Evolutionary conservation across 2,113 vertebrate genomes (phyloP), one percentile per base, ranked within the genome.

Genomic region (Lagopus leucura): DNA sequence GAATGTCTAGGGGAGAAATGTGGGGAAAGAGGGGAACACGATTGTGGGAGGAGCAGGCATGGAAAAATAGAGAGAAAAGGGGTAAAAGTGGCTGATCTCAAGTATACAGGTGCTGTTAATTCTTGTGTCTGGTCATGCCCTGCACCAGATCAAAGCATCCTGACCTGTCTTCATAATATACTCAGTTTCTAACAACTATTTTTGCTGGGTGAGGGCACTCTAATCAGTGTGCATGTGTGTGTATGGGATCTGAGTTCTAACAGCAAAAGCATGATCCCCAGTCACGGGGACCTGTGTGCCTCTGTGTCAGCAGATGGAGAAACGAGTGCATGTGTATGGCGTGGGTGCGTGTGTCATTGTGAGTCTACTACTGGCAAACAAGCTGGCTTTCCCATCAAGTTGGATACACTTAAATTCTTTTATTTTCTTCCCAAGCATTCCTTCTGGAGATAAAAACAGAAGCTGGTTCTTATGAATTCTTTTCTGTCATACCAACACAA

Each of bases 111-210:
- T 4, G 4, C 13, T 58, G 17, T 48, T 32, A 65, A 9, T 42
- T 36, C 0, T 0, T 36, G 7, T 27, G 3, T 52, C 36, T 90
- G 47, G 4, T 30, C 82, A 55, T 5, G 8, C 3, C 30, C 7
- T 57, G 11, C 17, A 11, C 4, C 54, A 4, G 1, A 69, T 12
- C 18, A 83, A 6, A 2, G 5, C 7, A 52, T 2, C 36, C 65
- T 71, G 17, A 84, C 14, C 13, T 40, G 5, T 55, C 70, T 91
- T 67, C 38, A 82, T 11, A 42, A 67, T 54, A 28, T 71, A 60
- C 3, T 81, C n/a, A 8, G 32, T 4, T 82, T 82, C 47, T 64
- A 20, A 27, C 30, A 38, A 3, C 50, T 52, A 15, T 54, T 84
- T 70, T 61, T 84, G 10, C n/a, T 69, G 14, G 7, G 4, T 25